A percentile compares a stretch with the other conserved stretches of the same genome.
These are phyloP conservation scores for Hermetia illucens DNA, from an alignment of 1,140 invertebrate species.

Conservation along the genomic window DNA sequence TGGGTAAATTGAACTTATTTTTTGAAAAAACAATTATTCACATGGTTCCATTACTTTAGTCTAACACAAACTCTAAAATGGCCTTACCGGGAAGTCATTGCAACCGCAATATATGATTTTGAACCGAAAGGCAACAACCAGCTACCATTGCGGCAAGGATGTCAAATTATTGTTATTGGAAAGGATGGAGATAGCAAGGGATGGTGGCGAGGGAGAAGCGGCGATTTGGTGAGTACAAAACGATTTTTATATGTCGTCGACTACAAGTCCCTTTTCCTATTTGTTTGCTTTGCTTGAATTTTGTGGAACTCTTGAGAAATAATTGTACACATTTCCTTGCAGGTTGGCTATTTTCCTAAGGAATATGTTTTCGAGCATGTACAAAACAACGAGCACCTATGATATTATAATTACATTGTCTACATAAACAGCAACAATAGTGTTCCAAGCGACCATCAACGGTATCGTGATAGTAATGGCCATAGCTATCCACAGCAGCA, in stretches of 20 bases:
- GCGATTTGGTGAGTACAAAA: slow-evolving; percentile 35
- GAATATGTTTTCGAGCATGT: slow-evolving; percentile 40
- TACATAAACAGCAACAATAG: too few species aligned
- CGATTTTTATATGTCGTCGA: too few species aligned
- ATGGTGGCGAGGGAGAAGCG: slow-evolving; percentile 67
- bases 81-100: slow-evolving; percentile 58
- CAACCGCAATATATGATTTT: slow-evolving; percentile 62
- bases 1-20: slow-evolving; percentile 42
- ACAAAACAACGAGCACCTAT: slow-evolving; percentile 25
- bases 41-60: slow-evolving; percentile 25
- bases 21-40: slow-evolving; percentile 3
- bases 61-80: slow-evolving; percentile 58
- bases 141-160: slow-evolving; percentile 59
- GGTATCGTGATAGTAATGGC: too few species aligned
- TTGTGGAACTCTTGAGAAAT: background rate
- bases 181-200: slow-evolving; percentile 65
- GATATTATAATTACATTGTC: slow-evolving; percentile 30
- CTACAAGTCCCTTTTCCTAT: background rate
- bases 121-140: slow-evolving; percentile 59
- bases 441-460: too few species aligned
- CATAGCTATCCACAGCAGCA: too few species aligned
- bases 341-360: slow-evolving; percentile 49
- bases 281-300: background rate
- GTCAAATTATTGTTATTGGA: slow-evolving; percentile 59
- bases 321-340: slow-evolving; percentile 8